Conservation (phyloP, 1,140 invertebrate genomes). For the Sesamia nonagrioides region DNA sequence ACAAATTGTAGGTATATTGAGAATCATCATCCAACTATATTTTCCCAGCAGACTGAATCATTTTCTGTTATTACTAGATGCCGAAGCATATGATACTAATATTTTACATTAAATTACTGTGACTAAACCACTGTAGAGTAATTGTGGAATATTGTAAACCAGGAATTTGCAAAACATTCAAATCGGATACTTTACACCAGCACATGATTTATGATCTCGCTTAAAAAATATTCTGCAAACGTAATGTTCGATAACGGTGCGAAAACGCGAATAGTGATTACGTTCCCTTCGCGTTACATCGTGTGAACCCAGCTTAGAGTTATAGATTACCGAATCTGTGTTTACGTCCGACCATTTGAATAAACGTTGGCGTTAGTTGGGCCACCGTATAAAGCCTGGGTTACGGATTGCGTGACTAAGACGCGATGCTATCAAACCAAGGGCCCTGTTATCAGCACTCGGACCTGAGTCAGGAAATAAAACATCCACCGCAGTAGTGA, state of each 20-base stretch:
- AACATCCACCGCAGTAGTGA: conserved; percentile 59
- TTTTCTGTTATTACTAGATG: background rate
- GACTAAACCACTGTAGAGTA: background rate
- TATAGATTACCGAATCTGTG: background rate
- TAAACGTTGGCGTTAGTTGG: conserved; percentile 12
- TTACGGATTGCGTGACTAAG: conserved; percentile 58
- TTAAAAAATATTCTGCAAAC: background rate
- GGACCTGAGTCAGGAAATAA: conserved; percentile 59
- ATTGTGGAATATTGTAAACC: background rate
- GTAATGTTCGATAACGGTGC: background rate
- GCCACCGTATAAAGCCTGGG: conserved; percentile 5
- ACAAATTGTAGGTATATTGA: too few relatives aligned
- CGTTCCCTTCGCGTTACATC: background rate
- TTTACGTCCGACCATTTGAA: background rate
- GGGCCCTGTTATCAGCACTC: conserved; percentile 54
- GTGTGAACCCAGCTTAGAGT: conserved; percentile 15
- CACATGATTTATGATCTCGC: background rate
- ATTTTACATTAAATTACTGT: background rate
- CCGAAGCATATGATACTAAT: background rate
- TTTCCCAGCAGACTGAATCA: background rate
- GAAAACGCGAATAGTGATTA: background rate
- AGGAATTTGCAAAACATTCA: background rate
- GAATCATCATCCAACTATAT: background rate
- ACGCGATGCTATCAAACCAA: conserved; percentile 56
- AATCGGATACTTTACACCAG: background rate